phyloP scores from a whole-genome alignment of 2,113 vertebrate genomes.

The Rostratula benghalensis region DNA sequence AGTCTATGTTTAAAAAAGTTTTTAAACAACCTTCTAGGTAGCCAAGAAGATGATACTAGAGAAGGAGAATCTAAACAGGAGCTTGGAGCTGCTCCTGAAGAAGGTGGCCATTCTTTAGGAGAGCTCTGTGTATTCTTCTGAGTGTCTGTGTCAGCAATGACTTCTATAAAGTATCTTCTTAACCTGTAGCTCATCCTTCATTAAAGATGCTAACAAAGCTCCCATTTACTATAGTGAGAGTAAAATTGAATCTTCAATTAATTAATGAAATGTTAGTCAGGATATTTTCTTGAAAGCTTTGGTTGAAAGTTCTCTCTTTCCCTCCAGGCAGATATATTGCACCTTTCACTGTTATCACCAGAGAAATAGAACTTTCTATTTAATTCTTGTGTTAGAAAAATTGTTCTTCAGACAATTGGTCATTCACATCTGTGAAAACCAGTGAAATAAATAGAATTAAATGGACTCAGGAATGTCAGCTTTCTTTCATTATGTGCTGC shows the following conservation, averaged over 20 bases:
- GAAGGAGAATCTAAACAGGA: background rate
- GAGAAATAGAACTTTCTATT: background rate
- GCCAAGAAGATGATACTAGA: background rate
- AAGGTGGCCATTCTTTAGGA: background rate
- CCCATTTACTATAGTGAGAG: background rate
- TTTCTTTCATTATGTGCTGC: background rate
- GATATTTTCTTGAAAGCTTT: background rate
- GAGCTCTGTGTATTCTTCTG: background rate
- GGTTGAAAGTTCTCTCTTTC: background rate
- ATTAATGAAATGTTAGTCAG: background rate
- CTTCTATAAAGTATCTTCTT: background rate
- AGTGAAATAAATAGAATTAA: background rate
- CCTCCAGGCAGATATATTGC: background rate
- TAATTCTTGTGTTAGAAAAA: background rate
- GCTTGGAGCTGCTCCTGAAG: background rate
- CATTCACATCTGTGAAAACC: background rate
- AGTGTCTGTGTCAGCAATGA: background rate
- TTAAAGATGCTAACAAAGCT: background rate
- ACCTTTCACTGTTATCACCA: background rate
- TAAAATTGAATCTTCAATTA: background rate
- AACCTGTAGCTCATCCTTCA: background rate
- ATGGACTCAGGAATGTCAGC: background rate
- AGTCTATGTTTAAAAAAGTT: background rate
- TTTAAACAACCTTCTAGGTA: background rate
- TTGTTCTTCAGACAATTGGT: background rate